Base-by-base conservation (phyloP, 2,888 invertebrate species). In the Stenolophus ochropezus region DNA sequence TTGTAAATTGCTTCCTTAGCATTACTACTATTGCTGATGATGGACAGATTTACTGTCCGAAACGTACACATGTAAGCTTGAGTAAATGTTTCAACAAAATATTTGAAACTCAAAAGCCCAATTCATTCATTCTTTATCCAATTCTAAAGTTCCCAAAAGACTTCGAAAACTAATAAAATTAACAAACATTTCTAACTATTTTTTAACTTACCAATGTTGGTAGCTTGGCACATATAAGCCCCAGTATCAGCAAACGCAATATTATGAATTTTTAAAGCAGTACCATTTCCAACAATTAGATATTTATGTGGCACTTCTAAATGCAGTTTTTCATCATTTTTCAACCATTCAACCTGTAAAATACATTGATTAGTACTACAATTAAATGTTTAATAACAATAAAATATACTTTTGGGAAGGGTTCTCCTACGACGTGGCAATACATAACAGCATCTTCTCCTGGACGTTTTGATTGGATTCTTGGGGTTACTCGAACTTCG, bases 161-260 rank as follows among this genome's bases (percentile, higher is more conserved):
- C n/a, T n/a, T n/a, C n/a, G n/a, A n/a, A n/a, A n/a, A n/a, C n/a
- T n/a, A n/a, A n/a, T n/a, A n/a, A n/a, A n/a, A n/a, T n/a, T n/a
- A n/a, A n/a, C n/a, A n/a, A n/a, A n/a, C n/a, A n/a, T n/a, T n/a
- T n/a, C n/a, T n/a, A n/a, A n/a, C n/a, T n/a, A n/a, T n/a, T n/a
- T n/a, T n/a, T n/a, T n/a, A n/a, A 65, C 78, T 85, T 85, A 89
- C 89, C 94, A 77, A 93, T 91, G 87, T 93, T 95, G 58, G 91
- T 91, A 0, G 94, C 95, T 85, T 93, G 92, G 87, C 95, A 95
- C 92, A 94, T 94, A 88, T 95, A 95, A 0, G 94, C 94, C 1
- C 95, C 95, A 0, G 94, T 94, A 88, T 95, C 95, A 5, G 93
- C 92, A 87, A 93, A 94, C 81, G 91, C 92, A 74, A 94, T 93